Evolutionary conservation across 2,113 vertebrate genomes (phyloP).

Genomic region (Microtus richardsoni): DNA sequence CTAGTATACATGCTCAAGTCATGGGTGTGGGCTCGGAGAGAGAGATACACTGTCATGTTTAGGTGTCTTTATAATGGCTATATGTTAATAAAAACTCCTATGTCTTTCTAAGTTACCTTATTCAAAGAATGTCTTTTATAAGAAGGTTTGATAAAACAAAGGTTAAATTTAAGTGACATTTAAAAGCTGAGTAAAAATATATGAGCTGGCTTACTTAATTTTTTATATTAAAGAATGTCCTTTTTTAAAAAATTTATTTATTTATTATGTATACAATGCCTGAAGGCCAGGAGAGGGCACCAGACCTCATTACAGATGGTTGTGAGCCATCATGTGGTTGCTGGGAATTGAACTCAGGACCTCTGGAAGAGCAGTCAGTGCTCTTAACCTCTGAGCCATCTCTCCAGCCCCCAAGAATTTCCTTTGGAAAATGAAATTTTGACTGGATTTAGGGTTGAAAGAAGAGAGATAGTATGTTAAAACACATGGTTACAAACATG

Average conservation of each 20-base stretch:
- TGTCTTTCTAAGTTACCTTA: background rate
- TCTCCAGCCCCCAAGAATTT: background rate
- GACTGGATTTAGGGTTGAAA: background rate
- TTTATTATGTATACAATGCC: no score
- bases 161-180: background rate
- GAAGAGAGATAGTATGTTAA: background rate
- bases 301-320: no score
- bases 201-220: background rate
- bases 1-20: background rate
- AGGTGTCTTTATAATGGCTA: no score
- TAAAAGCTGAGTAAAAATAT: background rate
- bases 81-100: no score
- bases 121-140: background rate
- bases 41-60: no score
- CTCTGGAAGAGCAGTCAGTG: no score
- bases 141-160: background rate
- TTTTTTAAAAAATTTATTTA: no score
- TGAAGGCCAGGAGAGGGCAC: no score
- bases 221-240: background rate
- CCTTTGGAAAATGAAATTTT: background rate
- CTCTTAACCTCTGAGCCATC: no score
- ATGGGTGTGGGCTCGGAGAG: background rate
- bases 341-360: no score
- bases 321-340: no score
- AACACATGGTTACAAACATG: background rate